Base-by-base conservation (phyloP, 2,113 vertebrate genomes). In the Diphyllodes magnificus region DNA sequence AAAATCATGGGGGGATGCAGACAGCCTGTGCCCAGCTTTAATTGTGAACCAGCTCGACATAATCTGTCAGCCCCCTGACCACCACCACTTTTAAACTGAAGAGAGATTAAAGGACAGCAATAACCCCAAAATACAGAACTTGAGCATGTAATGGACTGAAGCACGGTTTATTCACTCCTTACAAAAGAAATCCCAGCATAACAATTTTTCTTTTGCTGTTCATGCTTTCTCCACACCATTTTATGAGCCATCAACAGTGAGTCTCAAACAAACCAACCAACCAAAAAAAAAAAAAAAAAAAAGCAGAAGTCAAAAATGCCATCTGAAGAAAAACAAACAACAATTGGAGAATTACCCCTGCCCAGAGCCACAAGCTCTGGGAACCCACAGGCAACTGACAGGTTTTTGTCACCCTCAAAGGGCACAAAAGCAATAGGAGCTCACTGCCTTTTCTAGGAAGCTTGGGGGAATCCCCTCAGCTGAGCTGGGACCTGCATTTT, bases 41-140 rank as follows among this genome's bases (percentile, higher is more conserved):
- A 50, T 10, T 1, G 2, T 4, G 10, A 72, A 56, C 7, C 25
- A 61, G 42, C 56, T 28, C 1, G 1, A 51, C 1, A 6, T 1
- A 18, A 63, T 8, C 73, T 44, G 51, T 37, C 72, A 60, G 49
- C 47, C 35, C n/a, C 17, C 15, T 15, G 9, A n/a, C 12, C 22
- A 16, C 68, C 80, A n/a, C 6, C 3, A 1, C 44, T 77, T 86
- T n/a, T 8, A 16, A 31, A 22, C 12, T 3, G 54, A 47, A 42
- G 54, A 44, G 68, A 90, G 54, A 78, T 21, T 47, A 56, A 78
- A 63, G 59, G 51, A 65, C 53, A 83, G 51, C 28, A 35, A 21
- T 25, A 76, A 77, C 39, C 47, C 49, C 27, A 42, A 37, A 9
- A 73, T 0, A 15, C 68, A 73, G 39, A 57, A 81, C 18, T 54